Evolutionary conservation across 92 coral and sea anemone species (phyloP), one percentile per base, ranked within the genome.

Genomic region (Metridium senile): DNA sequence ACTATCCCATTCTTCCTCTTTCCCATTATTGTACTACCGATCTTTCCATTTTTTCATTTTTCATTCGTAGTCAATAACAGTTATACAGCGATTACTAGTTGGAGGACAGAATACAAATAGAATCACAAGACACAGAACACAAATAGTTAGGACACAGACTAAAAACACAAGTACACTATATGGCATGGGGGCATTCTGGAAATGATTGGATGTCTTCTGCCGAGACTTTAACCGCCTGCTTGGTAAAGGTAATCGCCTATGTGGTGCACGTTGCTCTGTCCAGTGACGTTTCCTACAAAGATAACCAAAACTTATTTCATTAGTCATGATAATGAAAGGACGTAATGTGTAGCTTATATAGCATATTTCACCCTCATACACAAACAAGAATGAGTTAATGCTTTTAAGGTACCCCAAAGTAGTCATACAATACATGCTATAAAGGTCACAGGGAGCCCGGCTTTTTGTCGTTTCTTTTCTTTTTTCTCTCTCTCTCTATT

Each of bases 181-280:
- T 13, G 88, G 82, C 39, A 83, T 53, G 17, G 83, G 43, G 31
- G 83, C 72, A 66, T 72, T 74, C 21, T 68, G 84, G 51, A 59
- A 62, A 20, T 74, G n/a, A 46, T 59, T 49, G 19, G 81, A 57
- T 59, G 35, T 71, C 78, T 62, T 70, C 20, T 65, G 73, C 33
- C 85, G 74, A 47, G 75, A 47, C 29, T 70, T 83, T 23, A 63
- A 58, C 25, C 57, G 71, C 26, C 83, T 68, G 31, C 75, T 59
- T 52, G 99, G 99, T 33, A 95, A 74, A 1, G 97, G 97, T 88
- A 93, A 86, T 25, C 71, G 80, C 74, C 89, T 84, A 74, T 87
- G 74, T 26, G 90, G 77, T 7, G 99, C 89, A 7, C 91, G 84
- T n/a, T 80, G 80, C 49, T 91, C 97, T 17, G 52, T 58, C 73